phyloP scores from a whole-genome alignment of 2,113 vertebrate species.

The Callionymus lyra region DNA sequence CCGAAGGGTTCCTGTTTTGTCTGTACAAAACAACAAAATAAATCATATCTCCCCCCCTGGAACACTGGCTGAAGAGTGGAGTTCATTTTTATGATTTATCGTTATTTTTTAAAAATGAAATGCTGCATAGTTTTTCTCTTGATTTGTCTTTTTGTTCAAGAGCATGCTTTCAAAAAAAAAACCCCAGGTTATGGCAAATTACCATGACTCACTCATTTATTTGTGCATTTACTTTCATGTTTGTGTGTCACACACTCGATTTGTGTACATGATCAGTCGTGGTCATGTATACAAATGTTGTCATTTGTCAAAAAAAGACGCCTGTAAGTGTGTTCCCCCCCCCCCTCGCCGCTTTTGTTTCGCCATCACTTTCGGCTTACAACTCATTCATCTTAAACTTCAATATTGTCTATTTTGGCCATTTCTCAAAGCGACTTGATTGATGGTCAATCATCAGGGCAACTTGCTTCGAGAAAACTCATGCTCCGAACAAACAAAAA shows the following conservation, averaged over 20 bases:
- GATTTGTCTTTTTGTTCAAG: neutral
- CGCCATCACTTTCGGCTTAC: conserved; percentile 44
- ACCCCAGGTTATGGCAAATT: conserved; percentile 66
- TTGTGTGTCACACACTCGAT: neutral
- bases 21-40: conserved; percentile 57
- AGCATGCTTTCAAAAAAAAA: conserved; percentile 35
- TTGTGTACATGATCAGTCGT: conserved; percentile 10
- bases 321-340: conserved; percentile 9
- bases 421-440: conserved; percentile 53
- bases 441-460: conserved; percentile 44
- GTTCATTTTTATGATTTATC: conserved; percentile 25
- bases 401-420: conserved; percentile 43
- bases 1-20: conserved; percentile 48
- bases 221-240: conserved; percentile 8
- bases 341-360: conserved; percentile 16
- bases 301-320: conserved; percentile 26
- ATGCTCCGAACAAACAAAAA: conserved; percentile 20
- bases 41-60: conserved; percentile 52
- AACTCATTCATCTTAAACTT: conserved; percentile 50
- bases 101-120: conserved; percentile 21
- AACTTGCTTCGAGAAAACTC: conserved; percentile 36
- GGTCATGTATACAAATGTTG: conserved; percentile 18
- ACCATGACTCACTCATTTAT: conserved; percentile 53
- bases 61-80: conserved; percentile 38
- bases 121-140: conserved; percentile 24